A percentile compares a stretch with the other conserved stretches of the same genome.
Conservation (phyloP, 2,113 vertebrate species). For the Haliaeetus leucogaster region DNA sequence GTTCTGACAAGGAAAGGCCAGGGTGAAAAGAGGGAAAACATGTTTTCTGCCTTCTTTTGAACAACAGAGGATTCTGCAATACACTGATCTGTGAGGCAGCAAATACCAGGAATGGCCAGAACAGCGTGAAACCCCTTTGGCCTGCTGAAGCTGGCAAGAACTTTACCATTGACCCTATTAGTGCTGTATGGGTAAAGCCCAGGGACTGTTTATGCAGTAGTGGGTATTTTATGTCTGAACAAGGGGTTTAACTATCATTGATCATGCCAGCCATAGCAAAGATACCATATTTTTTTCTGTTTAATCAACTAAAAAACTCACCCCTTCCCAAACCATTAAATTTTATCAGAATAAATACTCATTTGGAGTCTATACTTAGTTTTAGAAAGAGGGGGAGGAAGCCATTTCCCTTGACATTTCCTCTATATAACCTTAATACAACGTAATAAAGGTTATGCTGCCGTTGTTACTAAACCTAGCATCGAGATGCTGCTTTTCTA, state of each 20-base stretch:
- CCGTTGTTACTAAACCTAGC: background rate
- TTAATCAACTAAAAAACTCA: background rate
- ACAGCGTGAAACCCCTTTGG: background rate
- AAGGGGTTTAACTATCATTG: background rate
- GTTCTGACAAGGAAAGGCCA: background rate
- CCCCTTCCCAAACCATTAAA: background rate
- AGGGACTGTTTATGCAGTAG: background rate
- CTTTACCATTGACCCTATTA: background rate
- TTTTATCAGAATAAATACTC: background rate
- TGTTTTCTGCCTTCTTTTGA: background rate
- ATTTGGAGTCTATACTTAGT: background rate
- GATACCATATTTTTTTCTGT: background rate
- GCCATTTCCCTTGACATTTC: slow-evolving; percentile 16
- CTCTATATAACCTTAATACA: background rate
- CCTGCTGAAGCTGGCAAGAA: background rate
- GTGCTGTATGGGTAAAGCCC: background rate
- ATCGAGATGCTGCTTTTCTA: background rate
- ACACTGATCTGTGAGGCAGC: background rate
- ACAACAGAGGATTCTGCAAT: background rate
- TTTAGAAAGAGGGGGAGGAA: background rate
- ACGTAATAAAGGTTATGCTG: background rate
- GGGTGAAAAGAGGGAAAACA: background rate
- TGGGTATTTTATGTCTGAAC: background rate
- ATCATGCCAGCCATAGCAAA: background rate
- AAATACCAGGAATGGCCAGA: background rate